Conservation (phyloP, 2,797 vertebrate genomes). For the Erethizon dorsatum region DNA sequence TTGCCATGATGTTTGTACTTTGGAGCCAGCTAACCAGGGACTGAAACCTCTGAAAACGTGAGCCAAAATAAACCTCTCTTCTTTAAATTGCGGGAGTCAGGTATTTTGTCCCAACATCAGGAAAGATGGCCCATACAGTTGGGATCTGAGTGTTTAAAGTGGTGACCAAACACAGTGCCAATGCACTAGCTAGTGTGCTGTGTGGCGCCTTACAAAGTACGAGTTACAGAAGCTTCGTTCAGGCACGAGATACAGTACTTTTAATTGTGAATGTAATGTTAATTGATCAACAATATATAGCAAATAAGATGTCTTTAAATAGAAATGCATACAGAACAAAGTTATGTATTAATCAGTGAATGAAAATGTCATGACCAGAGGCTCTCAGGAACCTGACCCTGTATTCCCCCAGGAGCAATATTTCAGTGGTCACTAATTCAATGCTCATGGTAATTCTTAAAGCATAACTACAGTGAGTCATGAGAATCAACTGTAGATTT, state of each 20-base stretch:
- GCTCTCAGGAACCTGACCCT: not conserved
- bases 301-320: constrained; percentile 10
- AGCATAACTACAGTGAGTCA: not conserved
- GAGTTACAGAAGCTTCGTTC: not conserved
- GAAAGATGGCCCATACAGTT: not conserved
- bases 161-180: not conserved
- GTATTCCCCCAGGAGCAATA: not conserved
- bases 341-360: not conserved
- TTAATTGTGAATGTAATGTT: not conserved
- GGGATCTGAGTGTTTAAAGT: not conserved
- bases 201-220: not conserved
- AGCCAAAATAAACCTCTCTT: not conserved
- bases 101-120: not conserved
- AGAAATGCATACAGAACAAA: constrained; percentile 34
- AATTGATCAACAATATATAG: not conserved
- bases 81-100: not conserved
- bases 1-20: not conserved
- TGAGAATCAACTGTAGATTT: not conserved
- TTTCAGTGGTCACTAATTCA: not conserved
- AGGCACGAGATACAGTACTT: not conserved
- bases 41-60: not conserved
- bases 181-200: not conserved
- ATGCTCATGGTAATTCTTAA: not conserved
- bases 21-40: not conserved
- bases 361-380: not conserved